Conservation (phyloP, 2,797 vertebrate species). For the Oryzias dopingdopingensis region DNA sequence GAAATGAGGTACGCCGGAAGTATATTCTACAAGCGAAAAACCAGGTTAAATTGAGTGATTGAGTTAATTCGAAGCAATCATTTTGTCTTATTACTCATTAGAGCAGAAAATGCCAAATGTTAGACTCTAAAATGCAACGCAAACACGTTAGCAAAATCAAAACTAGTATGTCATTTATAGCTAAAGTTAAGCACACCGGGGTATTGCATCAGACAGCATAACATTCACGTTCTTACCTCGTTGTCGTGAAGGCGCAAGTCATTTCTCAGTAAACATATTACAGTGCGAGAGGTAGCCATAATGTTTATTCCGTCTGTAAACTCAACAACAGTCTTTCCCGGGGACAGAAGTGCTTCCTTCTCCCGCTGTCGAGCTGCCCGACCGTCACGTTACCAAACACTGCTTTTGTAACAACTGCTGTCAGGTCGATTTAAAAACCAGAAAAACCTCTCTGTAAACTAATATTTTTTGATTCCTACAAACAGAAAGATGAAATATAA, state of each 20-base stretch:
- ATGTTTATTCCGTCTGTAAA: background rate
- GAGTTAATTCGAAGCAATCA: too few relatives aligned
- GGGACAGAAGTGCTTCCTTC: background rate
- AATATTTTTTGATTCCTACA: too few relatives aligned
- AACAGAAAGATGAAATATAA: too few relatives aligned
- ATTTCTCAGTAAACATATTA: conserved; percentile 77
- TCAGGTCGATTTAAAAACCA: background rate
- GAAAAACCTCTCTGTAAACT: background rate
- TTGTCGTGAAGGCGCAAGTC: conserved; percentile 79
- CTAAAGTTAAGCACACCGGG: background rate
- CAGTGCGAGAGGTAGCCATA: conserved; percentile 62
- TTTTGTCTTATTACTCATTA: too few relatives aligned
- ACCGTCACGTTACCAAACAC: conserved; percentile 51
- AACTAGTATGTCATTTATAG: background rate
- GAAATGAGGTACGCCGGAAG: background rate
- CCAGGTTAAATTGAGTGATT: too few relatives aligned
- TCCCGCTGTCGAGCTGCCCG: background rate
- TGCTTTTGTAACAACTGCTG: conserved; percentile 43
- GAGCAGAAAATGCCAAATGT: background rate
- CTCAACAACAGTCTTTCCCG: background rate
- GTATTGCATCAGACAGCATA: background rate
- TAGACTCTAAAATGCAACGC: background rate
- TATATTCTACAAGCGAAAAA: background rate
- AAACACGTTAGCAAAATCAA: too few relatives aligned
- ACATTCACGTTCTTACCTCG: conserved; percentile 65